phyloP scores from a whole-genome alignment of 2,888 invertebrate species.

The Reticulitermes lucifugus region DNA sequence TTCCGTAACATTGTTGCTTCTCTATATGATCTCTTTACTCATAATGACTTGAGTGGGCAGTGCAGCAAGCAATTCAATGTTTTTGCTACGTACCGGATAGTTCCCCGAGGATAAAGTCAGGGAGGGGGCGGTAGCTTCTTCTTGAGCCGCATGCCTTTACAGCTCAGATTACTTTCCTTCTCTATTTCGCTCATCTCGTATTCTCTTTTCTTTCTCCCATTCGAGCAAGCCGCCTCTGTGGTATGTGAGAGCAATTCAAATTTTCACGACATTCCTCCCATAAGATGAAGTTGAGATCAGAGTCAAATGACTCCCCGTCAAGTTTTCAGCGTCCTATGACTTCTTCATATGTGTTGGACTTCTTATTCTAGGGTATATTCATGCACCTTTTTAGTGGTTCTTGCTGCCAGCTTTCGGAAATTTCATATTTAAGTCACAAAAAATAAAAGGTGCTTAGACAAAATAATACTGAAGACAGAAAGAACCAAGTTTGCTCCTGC shows the following conservation, averaged over 20 bases:
- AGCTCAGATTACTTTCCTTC: conserved; percentile 48
- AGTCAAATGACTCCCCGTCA: conserved; percentile 44
- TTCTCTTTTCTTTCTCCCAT: conserved; percentile 43
- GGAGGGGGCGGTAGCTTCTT: background rate
- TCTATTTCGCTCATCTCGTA: conserved; percentile 43
- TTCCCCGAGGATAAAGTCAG: background rate
- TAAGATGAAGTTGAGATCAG: conserved; percentile 51
- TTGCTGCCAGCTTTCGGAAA: no score
- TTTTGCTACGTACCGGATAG: conserved; percentile 26
- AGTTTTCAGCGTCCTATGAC: conserved; percentile 26
- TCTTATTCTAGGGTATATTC: background rate
- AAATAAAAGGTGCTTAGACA: no score
- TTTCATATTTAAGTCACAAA: no score
- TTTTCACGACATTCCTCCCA: conserved; percentile 51
- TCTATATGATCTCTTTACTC: no score
- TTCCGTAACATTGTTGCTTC: no score
- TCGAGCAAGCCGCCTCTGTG: conserved; percentile 37
- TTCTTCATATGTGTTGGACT: background rate
- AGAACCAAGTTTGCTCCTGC: no score
- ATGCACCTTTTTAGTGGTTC: no score
- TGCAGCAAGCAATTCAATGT: conserved; percentile 24
- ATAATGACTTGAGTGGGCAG: background rate
- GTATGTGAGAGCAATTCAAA: conserved; percentile 52
- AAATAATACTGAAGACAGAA: no score
- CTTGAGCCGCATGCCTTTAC: conserved; percentile 36